A percentile compares a stretch with the other conserved stretches of the same genome.
Conservation (phyloP, 1,140 invertebrate genomes). For the Holotrichia oblita region DNA sequence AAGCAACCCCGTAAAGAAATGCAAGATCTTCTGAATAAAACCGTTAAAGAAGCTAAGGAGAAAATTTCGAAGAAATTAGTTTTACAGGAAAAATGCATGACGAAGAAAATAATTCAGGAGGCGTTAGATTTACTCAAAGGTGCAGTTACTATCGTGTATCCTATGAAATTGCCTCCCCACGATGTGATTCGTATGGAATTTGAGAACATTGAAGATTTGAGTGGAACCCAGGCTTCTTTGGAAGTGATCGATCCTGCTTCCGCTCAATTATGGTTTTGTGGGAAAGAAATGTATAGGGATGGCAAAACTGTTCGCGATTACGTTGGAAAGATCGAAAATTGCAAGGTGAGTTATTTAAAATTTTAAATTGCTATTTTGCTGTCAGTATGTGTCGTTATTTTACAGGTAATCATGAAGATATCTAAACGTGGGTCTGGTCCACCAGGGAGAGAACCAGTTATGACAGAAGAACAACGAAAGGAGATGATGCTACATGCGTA, state of each 20-base stretch:
- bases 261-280: conserved; percentile 90
- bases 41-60: conserved; percentile 81
- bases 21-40: conserved; percentile 81
- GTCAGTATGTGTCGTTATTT: background rate
- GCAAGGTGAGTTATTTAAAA: conserved; percentile 68
- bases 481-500: conserved; percentile 89
- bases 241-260: conserved; percentile 82
- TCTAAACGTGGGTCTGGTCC: conserved; percentile 78
- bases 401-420: conserved; percentile 75
- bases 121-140: conserved; percentile 85
- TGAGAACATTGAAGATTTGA: conserved; percentile 88
- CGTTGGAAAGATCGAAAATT: conserved; percentile 91
- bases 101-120: conserved; percentile 73
- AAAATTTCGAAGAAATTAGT: conserved; percentile 86
- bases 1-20: conserved; percentile 83
- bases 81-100: conserved; percentile 69
- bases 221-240: conserved; percentile 82
- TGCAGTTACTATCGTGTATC: conserved; percentile 91
- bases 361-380: background rate
- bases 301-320: conserved; percentile 76
- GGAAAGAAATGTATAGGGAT: conserved; percentile 79
- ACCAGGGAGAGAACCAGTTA: conserved; percentile 88
- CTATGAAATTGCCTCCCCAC: conserved; percentile 91
- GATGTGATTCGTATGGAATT: conserved; percentile 89
- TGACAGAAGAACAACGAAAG: conserved; percentile 86